Percentiles rank a stretch among this genome's conserved stretches.
Conservation (phyloP, 2,888 invertebrate species). For the Orthosia cruda region DNA sequence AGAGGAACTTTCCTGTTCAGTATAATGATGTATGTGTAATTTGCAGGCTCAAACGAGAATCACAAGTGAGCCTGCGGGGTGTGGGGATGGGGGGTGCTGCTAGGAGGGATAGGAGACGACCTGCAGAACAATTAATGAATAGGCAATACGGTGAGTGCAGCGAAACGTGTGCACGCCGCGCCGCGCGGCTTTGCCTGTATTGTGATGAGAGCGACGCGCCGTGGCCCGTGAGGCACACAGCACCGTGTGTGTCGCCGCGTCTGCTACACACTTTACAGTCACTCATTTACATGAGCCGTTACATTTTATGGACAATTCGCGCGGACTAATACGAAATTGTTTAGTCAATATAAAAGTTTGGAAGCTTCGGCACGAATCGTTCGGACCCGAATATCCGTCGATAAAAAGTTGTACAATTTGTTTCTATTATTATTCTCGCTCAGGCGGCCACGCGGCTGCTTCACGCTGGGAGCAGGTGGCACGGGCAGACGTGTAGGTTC, state of each 20-base stretch:
- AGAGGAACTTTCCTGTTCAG: conserved; percentile 2
- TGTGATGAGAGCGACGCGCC: conserved; percentile 10
- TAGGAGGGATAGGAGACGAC: neutral
- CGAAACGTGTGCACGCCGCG: neutral
- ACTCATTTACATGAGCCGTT: conserved; percentile 36
- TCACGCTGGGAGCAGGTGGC: neutral
- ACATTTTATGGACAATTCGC: conserved; percentile 51
- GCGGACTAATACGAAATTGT: conserved; percentile 61
- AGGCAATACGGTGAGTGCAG: conserved; percentile 43
- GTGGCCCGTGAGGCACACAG: neutral
- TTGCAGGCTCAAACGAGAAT: conserved; percentile 6
- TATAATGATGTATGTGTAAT: conserved; percentile 22
- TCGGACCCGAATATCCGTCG: conserved; percentile 55
- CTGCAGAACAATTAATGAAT: conserved; percentile 47
- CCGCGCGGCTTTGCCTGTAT: neutral
- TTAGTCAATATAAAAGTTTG: conserved; percentile 63
- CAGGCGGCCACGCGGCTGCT: neutral
- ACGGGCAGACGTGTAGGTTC: neutral
- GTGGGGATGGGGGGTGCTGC: neutral
- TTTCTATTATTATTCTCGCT: conserved; percentile 67
- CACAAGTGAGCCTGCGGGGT: neutral
- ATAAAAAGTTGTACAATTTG: conserved; percentile 71
- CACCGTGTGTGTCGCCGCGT: too few species aligned
- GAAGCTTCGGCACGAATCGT: conserved; percentile 49
- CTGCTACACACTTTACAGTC: neutral